Conservation (phyloP, 1,140 invertebrate genomes). For the Platyscapa corneri region DNA sequence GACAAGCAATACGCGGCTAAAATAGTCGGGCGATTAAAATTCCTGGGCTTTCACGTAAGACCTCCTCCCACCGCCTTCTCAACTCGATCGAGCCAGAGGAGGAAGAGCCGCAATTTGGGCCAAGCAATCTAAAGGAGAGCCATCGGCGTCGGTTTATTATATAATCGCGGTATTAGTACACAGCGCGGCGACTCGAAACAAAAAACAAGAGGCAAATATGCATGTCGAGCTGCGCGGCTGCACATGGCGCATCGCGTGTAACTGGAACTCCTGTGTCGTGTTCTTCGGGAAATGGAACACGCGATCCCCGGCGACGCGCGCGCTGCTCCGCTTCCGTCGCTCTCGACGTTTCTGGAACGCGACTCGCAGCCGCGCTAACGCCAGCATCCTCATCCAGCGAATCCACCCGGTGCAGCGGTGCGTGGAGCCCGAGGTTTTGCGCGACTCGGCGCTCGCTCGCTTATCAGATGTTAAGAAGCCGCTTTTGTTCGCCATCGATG, state of each 20-base stretch:
- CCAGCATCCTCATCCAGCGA: too few species aligned
- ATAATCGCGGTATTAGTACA: neutral
- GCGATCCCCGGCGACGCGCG: conserved; percentile 55
- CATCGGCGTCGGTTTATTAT: too few species aligned
- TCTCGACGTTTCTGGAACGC: neutral
- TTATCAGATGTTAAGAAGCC: too few species aligned
- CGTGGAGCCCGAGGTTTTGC: neutral
- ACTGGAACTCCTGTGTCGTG: conserved; percentile 64
- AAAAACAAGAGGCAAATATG: neutral
- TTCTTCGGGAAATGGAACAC: conserved; percentile 69
- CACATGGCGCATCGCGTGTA: conserved; percentile 55
- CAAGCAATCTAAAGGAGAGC: too few species aligned
- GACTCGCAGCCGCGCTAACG: too few species aligned
- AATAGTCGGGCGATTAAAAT: too few species aligned
- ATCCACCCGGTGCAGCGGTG: neutral
- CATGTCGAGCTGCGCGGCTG: neutral
- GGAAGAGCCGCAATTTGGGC: too few species aligned
- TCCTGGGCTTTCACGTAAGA: too few species aligned
- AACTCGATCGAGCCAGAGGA: too few species aligned
- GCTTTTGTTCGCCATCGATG: too few species aligned
- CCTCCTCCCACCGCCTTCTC: too few species aligned
- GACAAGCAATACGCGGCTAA: too few species aligned
- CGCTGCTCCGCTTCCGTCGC: neutral
- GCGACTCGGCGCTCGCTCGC: neutral
- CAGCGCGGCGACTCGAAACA: neutral